Conservation (phyloP, 2,888 invertebrate species). For the Melitaea athalia region DNA sequence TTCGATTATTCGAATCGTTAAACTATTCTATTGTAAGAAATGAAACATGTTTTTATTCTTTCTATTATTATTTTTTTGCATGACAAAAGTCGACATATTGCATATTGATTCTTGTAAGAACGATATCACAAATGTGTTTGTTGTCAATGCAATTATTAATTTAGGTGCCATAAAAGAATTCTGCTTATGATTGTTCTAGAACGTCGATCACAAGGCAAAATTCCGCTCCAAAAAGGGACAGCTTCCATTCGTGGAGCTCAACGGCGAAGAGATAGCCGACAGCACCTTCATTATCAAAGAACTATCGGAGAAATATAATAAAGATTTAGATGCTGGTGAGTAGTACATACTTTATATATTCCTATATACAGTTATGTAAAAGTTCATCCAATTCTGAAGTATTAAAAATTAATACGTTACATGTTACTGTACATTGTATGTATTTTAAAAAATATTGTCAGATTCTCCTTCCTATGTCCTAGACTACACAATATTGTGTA, state of each 20-base stretch:
- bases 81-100: no score
- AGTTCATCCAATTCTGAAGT: no score
- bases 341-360: conserved; percentile 9
- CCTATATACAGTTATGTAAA: neutral
- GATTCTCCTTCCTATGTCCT: no score
- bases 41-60: no score
- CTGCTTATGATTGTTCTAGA: conserved; percentile 82
- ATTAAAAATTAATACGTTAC: no score
- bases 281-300: conserved; percentile 95
- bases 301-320: conserved; percentile 90
- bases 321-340: conserved; percentile 89
- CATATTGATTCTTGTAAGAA: no score
- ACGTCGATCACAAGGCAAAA: conserved; percentile 96
- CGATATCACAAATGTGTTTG: neutral
- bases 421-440: no score
- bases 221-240: conserved; percentile 97
- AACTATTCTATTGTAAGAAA: no score
- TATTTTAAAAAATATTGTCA: no score
- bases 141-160: neutral
- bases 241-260: conserved; percentile 96
- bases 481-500: no score
- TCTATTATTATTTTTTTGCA: no score
- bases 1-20: no score
- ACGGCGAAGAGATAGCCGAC: conserved; percentile 97
- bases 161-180: neutral